Base-by-base conservation (phyloP, 2,888 invertebrate species). In the Auanema freiburgensis region DNA sequence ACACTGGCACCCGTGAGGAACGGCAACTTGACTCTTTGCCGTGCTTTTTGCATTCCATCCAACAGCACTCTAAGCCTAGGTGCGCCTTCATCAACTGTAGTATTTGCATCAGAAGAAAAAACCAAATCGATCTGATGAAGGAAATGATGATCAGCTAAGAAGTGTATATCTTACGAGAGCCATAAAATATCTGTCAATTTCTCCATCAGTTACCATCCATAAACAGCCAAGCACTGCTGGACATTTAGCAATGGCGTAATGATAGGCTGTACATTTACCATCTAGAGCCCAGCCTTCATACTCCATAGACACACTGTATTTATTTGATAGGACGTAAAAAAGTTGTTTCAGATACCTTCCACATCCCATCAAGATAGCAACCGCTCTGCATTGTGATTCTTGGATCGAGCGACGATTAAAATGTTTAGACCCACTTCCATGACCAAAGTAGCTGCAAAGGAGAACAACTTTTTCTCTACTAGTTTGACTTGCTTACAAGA, bases 201-300 rank as follows among this genome's bases (percentile, higher is more conserved):
- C 80, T 21, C 80, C 79, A 53, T 80, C 80, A 0, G 80, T 80
- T 8, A 80, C 81, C 60, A 76, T 81, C 79, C 79, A 81, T 10
- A 80, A 59, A 51, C 81, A 81, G 18, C 79, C 80, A 57, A 80
- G 71, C n/a, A 81, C 63, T 24, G 76, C 70, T 6, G 80, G 80
- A 23, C 78, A 74, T 6, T 71, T 67, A 1, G 78, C 78, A 42
- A 78, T 65, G 2, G 74, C 63, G 59, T 76, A 80, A 54, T 80
- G 80, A 54, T 75, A 69, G 11, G 78, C 61, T 0, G 68, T 62
- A 10, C 68, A 62, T 40, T 69, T 69, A 6, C 80, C 80, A 55
- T 80, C 80, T 46, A 75, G 74, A 4, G 73, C 76, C 21, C 59
- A 69, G 1, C 79, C 78, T 57, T 79, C 77, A 53, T 79, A 69